phyloP scores from a whole-genome alignment of 2,113 vertebrate genomes.

The Campylomormyrus tamandua region DNA sequence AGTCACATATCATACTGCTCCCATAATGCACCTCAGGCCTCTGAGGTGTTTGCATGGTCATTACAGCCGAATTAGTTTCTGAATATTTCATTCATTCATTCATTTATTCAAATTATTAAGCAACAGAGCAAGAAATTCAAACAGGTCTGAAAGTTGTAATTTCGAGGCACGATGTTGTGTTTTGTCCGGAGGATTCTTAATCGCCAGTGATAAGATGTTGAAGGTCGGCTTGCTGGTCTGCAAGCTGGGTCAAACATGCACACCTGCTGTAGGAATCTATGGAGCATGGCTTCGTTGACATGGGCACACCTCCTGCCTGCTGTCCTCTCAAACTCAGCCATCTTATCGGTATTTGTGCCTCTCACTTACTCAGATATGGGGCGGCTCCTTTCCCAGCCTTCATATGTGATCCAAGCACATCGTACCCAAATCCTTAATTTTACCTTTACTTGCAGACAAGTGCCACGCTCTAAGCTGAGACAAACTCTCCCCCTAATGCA shows the following conservation, averaged over 20 bases:
- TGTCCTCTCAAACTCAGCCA: constrained; percentile 20
- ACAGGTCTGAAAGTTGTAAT: background rate
- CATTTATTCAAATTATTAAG: background rate
- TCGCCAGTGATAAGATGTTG: background rate
- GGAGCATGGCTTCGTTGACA: constrained; percentile 32
- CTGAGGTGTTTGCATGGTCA: too few species aligned
- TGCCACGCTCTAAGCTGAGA: background rate
- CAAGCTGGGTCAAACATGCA: constrained; percentile 31
- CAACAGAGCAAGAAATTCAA: background rate
- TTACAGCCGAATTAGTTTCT: background rate
- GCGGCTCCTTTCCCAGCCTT: constrained; percentile 14
- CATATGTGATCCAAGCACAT: constrained; percentile 3
- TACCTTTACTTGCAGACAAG: background rate
- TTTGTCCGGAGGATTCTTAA: background rate
- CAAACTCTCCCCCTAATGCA: background rate
- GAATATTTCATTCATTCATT: background rate
- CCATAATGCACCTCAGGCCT: background rate
- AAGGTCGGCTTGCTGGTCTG: background rate
- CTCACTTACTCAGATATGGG: constrained; percentile 17
- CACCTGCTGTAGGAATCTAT: constrained; percentile 50
- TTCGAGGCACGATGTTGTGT: background rate
- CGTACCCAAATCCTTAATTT: constrained; percentile 2
- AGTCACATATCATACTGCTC: background rate
- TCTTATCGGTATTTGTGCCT: constrained; percentile 26
- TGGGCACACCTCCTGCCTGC: constrained; percentile 16